Evolutionary conservation across 2,113 vertebrate genomes (phyloP).

Genomic region (Siniperca chuatsi): DNA sequence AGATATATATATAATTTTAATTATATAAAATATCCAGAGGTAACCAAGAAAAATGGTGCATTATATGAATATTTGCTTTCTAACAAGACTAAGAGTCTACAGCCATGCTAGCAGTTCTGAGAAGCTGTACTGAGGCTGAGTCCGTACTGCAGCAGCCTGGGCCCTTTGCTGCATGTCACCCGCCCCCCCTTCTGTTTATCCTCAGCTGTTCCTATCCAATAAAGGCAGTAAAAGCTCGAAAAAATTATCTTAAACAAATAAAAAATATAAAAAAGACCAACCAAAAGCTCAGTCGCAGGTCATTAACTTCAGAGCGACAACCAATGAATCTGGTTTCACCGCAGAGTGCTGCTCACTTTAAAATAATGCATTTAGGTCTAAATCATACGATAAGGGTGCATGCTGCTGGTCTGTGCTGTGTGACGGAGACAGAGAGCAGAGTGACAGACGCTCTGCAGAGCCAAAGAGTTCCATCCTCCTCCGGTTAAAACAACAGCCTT

Average conservation of each 20-base stretch:
- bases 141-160: no score
- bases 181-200: no score
- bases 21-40: not conserved
- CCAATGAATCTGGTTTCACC: conserved; percentile 50
- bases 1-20: not conserved
- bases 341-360: conserved; percentile 55
- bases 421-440: conserved; percentile 75
- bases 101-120: not conserved
- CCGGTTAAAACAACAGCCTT: conserved; percentile 80
- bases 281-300: conserved; percentile 14
- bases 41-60: not conserved
- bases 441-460: conserved; percentile 81
- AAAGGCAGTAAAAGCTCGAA: no score
- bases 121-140: not conserved
- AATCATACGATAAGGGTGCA: conserved; percentile 67
- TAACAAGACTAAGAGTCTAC: not conserved
- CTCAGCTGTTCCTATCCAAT: no score
- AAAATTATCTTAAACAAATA: no score
- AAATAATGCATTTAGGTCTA: conserved; percentile 64
- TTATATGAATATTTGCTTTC: not conserved
- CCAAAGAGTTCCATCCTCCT: conserved; percentile 79
- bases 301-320: conserved; percentile 46
- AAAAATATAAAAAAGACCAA: not conserved
- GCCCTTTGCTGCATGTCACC: no score
- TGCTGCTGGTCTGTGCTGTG: conserved; percentile 53